Evolutionary conservation across 2,113 vertebrate genomes (phyloP).

Genomic region (Gallinago jamesoni): DNA sequence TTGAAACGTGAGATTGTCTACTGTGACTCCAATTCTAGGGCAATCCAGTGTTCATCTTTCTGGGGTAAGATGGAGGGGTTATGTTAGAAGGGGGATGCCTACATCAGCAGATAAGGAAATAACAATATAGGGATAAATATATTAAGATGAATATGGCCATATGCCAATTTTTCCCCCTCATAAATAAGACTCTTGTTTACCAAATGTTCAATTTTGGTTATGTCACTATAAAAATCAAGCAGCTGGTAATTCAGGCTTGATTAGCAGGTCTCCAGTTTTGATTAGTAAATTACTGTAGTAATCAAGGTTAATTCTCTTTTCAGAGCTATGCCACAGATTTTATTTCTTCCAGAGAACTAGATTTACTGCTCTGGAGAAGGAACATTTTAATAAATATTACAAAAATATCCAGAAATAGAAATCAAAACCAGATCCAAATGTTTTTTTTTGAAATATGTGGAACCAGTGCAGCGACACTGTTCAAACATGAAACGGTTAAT

Average conservation of each 20-base stretch:
- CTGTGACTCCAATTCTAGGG: neutral
- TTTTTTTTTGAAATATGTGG: neutral
- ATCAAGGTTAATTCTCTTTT: constrained; percentile 85
- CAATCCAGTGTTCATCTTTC: neutral
- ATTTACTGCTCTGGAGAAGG: constrained; percentile 58
- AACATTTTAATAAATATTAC: constrained; percentile 52
- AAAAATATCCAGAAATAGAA: constrained; percentile 29
- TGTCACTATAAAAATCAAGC: constrained; percentile 82
- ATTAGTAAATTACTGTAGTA: constrained; percentile 84
- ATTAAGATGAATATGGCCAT: constrained; percentile 28
- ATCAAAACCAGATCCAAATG: neutral
- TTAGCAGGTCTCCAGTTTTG: constrained; percentile 86
- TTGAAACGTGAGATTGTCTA: neutral
- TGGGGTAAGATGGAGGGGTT: neutral
- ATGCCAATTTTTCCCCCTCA: neutral
- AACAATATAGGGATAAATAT: neutral
- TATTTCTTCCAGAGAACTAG: constrained; percentile 71
- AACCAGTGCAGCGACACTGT: neutral
- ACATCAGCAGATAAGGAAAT: neutral
- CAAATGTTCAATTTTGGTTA: constrained; percentile 80
- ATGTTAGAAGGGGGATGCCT: neutral
- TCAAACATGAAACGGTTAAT: neutral
- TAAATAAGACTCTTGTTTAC: constrained; percentile 74
- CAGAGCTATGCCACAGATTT: constrained; percentile 68
- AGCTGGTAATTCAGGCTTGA: constrained; percentile 84